Evolutionary conservation across 2,113 vertebrate genomes (phyloP), one percentile per base, ranked within the genome.

Genomic region (Myanophis thanlyinensis): DNA sequence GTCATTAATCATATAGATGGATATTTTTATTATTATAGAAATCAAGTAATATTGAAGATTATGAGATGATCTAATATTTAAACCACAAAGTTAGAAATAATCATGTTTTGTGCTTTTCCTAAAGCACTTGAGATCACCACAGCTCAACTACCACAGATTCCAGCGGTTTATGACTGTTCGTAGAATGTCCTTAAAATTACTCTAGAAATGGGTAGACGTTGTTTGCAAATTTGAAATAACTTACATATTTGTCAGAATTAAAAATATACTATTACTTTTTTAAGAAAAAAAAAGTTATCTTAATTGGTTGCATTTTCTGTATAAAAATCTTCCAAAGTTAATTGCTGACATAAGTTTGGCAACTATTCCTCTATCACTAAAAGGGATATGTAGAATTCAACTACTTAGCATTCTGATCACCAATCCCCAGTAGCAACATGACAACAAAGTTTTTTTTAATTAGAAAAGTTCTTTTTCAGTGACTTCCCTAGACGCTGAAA

Each of bases 371-470:
- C 94, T 88, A 95, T 89, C 96, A 93, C 90, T 96, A 97, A 97
- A 98, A 98, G 97, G 96, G 97, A 98, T 94, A 97, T 98, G 98
- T 98, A 97, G 97, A 97, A 98, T 96, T 94, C 91, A 97, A 95
- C 96, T 97, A 96, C 97, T 98, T 97, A 94, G 94, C 96, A 98
- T 98, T 97, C 97, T 92, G 89, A 96, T 97, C 97, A 98, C 96
- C 97, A 97, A 90, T 93, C 90, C 91, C 59, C 93, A 95, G 94
- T 87, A 96, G 96, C 97, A 97, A 97, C 97, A 96, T 93, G 93
- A 98, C 97, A 97, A 97, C n/a, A 1, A 96, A 92, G 95, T 96
- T 89, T 96, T 89, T 96, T 96, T 94, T 95, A 97, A 97, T 94
- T 94, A 91, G 98, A 97, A 97, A 95, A 95, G 95, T 93, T 88